Conservation (phyloP, 1,140 invertebrate species). For the Drosophila repletoides region DNA sequence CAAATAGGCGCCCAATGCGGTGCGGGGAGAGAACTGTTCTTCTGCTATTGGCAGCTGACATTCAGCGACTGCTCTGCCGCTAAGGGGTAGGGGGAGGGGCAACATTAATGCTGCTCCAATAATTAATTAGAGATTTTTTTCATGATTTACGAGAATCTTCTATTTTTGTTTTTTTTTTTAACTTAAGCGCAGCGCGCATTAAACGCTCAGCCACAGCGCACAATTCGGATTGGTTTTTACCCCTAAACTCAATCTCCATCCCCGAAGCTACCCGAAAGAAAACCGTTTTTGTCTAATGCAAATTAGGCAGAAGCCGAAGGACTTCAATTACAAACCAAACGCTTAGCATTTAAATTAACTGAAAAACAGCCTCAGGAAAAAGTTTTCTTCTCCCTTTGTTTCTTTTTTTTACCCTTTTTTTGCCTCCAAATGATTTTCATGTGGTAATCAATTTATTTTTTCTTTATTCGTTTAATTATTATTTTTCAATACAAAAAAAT, state of each 20-base stretch:
- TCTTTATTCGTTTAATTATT: too few species aligned
- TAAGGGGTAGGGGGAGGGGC: too few species aligned
- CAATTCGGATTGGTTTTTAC: slow-evolving; percentile 4
- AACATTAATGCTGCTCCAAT: slow-evolving; percentile 17
- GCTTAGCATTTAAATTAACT: slow-evolving; percentile 16
- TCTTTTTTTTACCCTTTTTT: background rate
- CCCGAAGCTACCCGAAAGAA: too few species aligned
- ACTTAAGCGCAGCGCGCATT: slow-evolving; percentile 24
- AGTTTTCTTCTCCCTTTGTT: background rate
- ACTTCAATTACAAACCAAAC: background rate
- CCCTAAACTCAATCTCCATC: background rate
- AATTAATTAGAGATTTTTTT: slow-evolving; percentile 37
- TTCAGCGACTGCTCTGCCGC: slow-evolving; percentile 50
- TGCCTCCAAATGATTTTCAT: too few species aligned
- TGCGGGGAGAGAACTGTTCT: slow-evolving; percentile 1
- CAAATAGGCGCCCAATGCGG: slow-evolving; percentile 28
- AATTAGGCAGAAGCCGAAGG: background rate
- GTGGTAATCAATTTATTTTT: too few species aligned
- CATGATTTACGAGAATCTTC: too few species aligned
- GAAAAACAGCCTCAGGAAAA: background rate
- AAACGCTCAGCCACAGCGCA: slow-evolving; percentile 21
- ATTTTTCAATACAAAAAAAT: too few species aligned
- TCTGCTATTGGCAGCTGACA: slow-evolving; percentile 30
- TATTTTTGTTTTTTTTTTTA: slow-evolving; percentile 12
- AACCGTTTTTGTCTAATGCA: background rate